Evolutionary conservation across 2,113 vertebrate species (phyloP).

Genomic region (Dicerorhinus sumatrensis): DNA sequence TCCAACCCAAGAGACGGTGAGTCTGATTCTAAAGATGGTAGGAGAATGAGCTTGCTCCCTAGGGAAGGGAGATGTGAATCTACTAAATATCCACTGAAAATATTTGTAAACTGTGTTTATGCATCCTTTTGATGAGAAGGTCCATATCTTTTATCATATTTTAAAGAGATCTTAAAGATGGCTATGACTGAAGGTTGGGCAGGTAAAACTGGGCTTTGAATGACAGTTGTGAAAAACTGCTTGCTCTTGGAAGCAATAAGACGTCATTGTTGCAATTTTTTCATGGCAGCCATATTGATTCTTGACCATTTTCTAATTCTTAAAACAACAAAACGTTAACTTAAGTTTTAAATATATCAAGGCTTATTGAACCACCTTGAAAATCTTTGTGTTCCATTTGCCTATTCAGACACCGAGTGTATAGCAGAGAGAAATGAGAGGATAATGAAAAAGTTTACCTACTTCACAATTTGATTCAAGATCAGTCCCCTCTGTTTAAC

Average conservation of each 20-base stretch:
- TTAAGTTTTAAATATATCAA: background rate
- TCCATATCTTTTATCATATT: background rate
- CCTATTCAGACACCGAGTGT: background rate
- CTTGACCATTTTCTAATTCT: conserved; percentile 6
- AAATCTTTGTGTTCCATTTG: conserved; percentile 1
- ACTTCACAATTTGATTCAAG: background rate
- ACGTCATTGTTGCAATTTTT: background rate
- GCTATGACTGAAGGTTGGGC: background rate
- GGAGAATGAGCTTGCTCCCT: background rate
- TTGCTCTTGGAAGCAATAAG: background rate
- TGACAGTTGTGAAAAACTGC: background rate
- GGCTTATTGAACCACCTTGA: background rate
- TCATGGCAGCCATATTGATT: background rate
- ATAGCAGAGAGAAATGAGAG: background rate
- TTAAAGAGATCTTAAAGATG: background rate
- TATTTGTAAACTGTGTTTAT: background rate
- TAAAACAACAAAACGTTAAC: background rate
- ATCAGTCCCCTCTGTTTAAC: background rate
- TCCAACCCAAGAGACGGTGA: background rate
- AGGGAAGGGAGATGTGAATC: background rate
- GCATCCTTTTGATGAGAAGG: background rate
- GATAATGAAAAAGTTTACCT: background rate
- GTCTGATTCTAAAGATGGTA: background rate
- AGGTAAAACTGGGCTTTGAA: background rate
- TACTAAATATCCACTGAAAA: background rate